Conservation (phyloP, 2,797 vertebrate genomes). For the Borostomias antarcticus region DNA sequence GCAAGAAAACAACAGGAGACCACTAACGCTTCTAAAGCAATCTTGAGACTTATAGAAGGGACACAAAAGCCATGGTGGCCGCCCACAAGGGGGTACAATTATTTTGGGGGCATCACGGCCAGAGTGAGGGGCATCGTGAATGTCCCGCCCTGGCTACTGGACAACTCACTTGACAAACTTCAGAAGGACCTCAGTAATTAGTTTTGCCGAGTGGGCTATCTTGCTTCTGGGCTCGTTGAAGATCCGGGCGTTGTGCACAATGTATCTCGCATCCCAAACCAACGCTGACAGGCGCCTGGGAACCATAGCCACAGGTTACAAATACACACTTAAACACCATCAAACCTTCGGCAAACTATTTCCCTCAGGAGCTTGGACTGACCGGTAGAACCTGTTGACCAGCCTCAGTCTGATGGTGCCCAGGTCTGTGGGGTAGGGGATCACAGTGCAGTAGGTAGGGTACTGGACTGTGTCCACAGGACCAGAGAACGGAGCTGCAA, state of each 20-base stretch:
- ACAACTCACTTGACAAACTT: slow-evolving; percentile 90
- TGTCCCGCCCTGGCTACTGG: too few species aligned
- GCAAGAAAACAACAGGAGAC: too few species aligned
- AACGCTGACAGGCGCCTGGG: slow-evolving; percentile 90
- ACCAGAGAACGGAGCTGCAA: slow-evolving; percentile 90
- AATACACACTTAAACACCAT: neutral
- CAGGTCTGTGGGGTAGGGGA: slow-evolving; percentile 95
- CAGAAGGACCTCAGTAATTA: slow-evolving; percentile 90
- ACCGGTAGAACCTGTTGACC: slow-evolving; percentile 96
- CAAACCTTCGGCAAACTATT: too few species aligned
- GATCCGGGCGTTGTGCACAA: slow-evolving; percentile 92
- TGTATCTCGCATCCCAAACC: slow-evolving; percentile 94
- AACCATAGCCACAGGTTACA: slow-evolving; percentile 27
- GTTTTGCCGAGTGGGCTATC: slow-evolving; percentile 92
- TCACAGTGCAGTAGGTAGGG: slow-evolving; percentile 91
- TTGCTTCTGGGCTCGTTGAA: slow-evolving; percentile 96
- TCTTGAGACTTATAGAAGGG: too few species aligned
- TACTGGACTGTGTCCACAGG: slow-evolving; percentile 93
- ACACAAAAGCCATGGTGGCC: too few species aligned
- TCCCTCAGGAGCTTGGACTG: slow-evolving; percentile 27
- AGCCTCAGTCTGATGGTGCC: slow-evolving; percentile 91
- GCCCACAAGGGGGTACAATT: too few species aligned
- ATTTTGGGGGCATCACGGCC: too few species aligned
- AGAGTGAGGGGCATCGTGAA: too few species aligned
- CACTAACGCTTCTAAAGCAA: too few species aligned